These are phyloP conservation scores for Parauchenoglanis ngamensis DNA, from an alignment of 2,797 vertebrate species.

Conservation along the genomic window DNA sequence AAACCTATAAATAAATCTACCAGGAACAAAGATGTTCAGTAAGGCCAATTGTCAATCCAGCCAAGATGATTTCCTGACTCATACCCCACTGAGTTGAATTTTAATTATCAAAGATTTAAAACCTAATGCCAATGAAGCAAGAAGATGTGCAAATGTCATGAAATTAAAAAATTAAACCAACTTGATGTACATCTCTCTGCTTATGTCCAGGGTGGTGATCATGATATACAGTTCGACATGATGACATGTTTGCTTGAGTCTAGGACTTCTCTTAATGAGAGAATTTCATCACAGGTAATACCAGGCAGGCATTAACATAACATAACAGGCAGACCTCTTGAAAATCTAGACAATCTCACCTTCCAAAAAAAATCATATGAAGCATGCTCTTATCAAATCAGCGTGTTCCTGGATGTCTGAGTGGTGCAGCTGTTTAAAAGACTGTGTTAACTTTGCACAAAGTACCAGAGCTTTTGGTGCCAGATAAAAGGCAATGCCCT, in stretches of 20 bases:
- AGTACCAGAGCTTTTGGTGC: not conserved
- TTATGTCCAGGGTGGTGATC: not conserved
- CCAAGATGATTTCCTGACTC: not conserved
- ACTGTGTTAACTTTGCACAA: not conserved
- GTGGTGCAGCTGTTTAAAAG: not conserved
- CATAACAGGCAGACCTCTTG: not conserved
- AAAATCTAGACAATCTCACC: not conserved
- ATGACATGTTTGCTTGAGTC: not conserved
- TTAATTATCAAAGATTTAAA: not conserved
- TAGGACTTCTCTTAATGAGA: not conserved
- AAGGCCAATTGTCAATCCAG: not conserved
- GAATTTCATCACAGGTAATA: not conserved
- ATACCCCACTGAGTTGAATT: not conserved
- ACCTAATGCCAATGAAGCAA: no score
- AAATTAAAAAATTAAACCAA: not conserved
- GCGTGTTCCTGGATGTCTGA: not conserved
- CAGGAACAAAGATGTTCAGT: not conserved
- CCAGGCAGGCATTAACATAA: no score
- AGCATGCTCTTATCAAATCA: not conserved
- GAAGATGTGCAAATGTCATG: not conserved
- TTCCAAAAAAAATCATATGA: not conserved
- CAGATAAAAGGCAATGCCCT: not conserved
- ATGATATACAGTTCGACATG: not conserved
- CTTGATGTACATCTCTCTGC: not conserved
- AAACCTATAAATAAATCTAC: conserved; percentile 7